phyloP scores from a whole-genome alignment of 2,888 invertebrate genomes.

The Acrobasis repandana region DNA sequence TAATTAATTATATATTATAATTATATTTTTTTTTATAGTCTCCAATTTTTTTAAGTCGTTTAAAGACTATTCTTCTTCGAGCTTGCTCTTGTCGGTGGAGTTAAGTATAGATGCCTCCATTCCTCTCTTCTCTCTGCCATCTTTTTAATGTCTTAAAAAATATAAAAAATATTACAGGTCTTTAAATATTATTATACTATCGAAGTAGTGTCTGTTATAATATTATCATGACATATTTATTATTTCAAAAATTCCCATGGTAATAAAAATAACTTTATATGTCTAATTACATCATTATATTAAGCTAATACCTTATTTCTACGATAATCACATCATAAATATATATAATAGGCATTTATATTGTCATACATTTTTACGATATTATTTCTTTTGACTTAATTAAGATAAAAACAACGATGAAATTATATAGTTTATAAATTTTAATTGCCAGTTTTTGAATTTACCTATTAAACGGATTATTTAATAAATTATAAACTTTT shows the following conservation, averaged over 20 bases:
- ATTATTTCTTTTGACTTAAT: slow-evolving; percentile 6
- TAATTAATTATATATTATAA: no score
- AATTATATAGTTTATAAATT: not conserved
- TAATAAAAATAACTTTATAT: no score
- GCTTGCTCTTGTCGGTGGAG: no score
- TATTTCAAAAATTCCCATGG: not conserved
- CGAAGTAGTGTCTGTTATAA: not conserved
- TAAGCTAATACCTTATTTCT: not conserved
- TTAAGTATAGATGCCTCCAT: no score
- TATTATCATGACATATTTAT: not conserved
- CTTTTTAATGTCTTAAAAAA: no score
- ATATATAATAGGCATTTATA: not conserved
- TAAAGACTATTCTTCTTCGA: no score
- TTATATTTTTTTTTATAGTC: no score
- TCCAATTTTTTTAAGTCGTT: no score
- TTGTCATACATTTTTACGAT: not conserved
- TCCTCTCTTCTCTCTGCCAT: no score
- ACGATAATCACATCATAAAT: not conserved
- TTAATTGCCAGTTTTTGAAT: not conserved
- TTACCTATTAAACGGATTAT: not conserved
- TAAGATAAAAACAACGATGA: not conserved
- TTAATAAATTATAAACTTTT: not conserved
- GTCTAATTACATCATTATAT: no score
- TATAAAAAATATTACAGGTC: no score
- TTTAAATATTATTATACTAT: no score